Evolutionary conservation across 2,113 vertebrate species (phyloP).

Genomic region (Osmerus mordax): DNA sequence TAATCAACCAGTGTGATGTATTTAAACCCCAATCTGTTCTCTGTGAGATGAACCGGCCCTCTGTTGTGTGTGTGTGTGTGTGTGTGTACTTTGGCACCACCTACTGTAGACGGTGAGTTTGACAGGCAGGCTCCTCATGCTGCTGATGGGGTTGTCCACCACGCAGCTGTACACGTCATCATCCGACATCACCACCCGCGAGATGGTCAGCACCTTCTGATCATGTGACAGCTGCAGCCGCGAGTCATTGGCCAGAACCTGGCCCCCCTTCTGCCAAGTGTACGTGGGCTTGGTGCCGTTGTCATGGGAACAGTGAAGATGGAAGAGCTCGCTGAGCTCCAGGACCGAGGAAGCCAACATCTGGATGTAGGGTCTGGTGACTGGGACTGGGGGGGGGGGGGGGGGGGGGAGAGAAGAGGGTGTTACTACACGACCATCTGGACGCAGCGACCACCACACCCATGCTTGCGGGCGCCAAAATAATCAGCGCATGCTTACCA

Average conservation of each 20-base stretch:
- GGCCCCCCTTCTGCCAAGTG: conserved; percentile 89
- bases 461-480: not conserved
- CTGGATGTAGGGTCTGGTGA: conserved; percentile 87
- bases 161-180: conserved; percentile 88
- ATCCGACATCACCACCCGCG: conserved; percentile 84
- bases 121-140: conserved; percentile 81
- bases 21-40: not conserved
- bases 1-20: not conserved
- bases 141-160: conserved; percentile 95
- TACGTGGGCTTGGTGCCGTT: conserved; percentile 92
- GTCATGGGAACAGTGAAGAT: conserved; percentile 88
- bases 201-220: conserved; percentile 92
- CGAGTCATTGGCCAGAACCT: conserved; percentile 84
- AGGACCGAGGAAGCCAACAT: conserved; percentile 88
- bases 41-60: not conserved
- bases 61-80: conserved; percentile 2
- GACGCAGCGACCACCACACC: not conserved
- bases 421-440: not conserved
- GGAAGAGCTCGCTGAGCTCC: conserved; percentile 90
- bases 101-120: conserved; percentile 94
- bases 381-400: conserved; percentile 75
- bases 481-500: conserved; percentile 66
- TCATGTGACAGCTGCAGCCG: conserved; percentile 87
- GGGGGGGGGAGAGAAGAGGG: conserved; percentile 11
- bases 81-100: conserved; percentile 44